Evolutionary conservation across 2,888 invertebrate species (phyloP).

Genomic region (Drosophila picticornis): DNA sequence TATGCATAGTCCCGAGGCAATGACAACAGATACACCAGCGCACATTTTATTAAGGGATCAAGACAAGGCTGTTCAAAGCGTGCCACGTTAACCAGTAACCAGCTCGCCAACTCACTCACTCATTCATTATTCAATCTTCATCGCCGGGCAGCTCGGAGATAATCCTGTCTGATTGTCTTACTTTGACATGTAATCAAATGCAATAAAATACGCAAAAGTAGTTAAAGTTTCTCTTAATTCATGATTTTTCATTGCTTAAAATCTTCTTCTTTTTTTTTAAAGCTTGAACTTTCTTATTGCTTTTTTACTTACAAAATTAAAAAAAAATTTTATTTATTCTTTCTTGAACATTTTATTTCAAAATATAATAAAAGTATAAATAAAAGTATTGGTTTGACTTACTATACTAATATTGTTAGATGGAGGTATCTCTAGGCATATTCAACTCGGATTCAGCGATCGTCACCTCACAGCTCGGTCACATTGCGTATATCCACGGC

Average conservation of each 20-base stretch:
- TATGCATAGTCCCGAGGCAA: slow-evolving; percentile 21
- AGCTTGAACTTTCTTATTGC: no score
- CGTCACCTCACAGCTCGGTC: slow-evolving; percentile 29
- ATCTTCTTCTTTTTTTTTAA: background rate
- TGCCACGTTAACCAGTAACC: slow-evolving; percentile 28
- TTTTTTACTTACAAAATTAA: background rate
- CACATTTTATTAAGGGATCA: slow-evolving; percentile 46
- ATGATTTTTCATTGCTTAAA: background rate
- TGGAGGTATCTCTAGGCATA: slow-evolving; percentile 9
- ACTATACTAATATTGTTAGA: background rate
- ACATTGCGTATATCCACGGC: slow-evolving; percentile 50
- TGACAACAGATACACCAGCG: slow-evolving; percentile 37
- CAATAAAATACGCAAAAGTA: background rate
- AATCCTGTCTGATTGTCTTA: background rate
- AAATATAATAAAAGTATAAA: background rate
- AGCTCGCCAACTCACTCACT: background rate
- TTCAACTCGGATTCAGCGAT: background rate
- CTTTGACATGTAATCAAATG: slow-evolving; percentile 15
- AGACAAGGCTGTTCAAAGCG: slow-evolving; percentile 5
- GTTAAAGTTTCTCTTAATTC: background rate
- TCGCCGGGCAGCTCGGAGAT: background rate
- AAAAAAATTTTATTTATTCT: background rate
- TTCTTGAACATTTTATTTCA: background rate
- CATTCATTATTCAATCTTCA: slow-evolving; percentile 23
- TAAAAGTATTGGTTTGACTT: background rate